Evolutionary conservation across 2,888 invertebrate genomes (phyloP).

Genomic region (Sturmia bella): DNA sequence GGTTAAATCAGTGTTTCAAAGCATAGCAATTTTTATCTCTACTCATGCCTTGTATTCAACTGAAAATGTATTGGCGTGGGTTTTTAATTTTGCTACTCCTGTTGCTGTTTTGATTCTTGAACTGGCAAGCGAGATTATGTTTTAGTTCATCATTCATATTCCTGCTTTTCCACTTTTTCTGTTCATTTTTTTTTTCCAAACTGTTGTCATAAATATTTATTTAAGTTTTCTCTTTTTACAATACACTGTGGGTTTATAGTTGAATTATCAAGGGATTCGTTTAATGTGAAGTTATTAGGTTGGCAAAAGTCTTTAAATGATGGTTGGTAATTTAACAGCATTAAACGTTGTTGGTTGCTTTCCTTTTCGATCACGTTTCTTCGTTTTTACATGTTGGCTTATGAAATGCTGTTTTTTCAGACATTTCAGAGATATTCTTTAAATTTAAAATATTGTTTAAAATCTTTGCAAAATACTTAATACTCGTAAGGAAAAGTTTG

Average conservation of each 20-base stretch:
- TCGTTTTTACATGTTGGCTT: not conserved
- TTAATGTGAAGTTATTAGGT: slow-evolving; percentile 38
- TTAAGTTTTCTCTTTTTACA: not conserved
- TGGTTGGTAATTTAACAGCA: not conserved
- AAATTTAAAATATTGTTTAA: not conserved
- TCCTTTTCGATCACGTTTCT: not conserved
- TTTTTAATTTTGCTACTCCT: no score
- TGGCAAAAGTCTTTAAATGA: slow-evolving; percentile 25
- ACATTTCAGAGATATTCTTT: not conserved
- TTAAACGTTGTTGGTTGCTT: not conserved
- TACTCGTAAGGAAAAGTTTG: no score
- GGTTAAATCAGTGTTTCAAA: no score
- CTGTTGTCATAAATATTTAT: slow-evolving; percentile 9
- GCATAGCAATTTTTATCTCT: no score
- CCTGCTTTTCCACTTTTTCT: not conserved
- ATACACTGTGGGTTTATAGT: slow-evolving; percentile 4
- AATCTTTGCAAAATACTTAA: no score
- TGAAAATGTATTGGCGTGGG: no score
- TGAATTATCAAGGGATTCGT: slow-evolving; percentile 18
- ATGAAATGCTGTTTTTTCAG: not conserved
- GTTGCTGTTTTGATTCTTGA: not conserved
- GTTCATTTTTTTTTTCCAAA: not conserved
- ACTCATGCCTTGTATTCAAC: no score
- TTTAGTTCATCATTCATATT: slow-evolving; percentile 6
- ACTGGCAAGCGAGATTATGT: not conserved